A percentile compares a stretch with the other conserved stretches of the same genome.
These are phyloP conservation scores for Crocidura indochinensis DNA, from an alignment of 2,797 vertebrate genomes.

Conservation along the genomic window DNA sequence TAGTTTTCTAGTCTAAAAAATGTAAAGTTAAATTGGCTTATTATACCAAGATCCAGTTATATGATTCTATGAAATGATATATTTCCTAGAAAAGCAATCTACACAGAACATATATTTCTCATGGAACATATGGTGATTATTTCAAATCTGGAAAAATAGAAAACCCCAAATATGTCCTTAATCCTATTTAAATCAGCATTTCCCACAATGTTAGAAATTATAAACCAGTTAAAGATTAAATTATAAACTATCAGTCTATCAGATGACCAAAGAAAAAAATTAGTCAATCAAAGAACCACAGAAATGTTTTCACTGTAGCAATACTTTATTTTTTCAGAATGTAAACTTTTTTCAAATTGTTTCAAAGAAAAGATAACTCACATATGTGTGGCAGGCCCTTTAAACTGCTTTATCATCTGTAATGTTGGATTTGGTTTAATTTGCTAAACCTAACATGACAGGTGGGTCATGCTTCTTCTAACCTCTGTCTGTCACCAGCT, in stretches of 20 bases:
- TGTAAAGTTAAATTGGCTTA: neutral
- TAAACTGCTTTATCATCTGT: conserved; percentile 86
- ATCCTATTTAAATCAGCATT: neutral
- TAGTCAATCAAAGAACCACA: conserved; percentile 77
- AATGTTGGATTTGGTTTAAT: conserved; percentile 87
- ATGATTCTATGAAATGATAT: neutral
- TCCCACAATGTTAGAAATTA: conserved; percentile 51
- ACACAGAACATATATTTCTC: neutral
- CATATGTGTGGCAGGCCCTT: conserved; percentile 72
- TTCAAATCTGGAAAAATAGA: conserved; percentile 37
- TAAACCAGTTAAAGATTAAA: conserved; percentile 58
- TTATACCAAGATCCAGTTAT: conserved; percentile 22
- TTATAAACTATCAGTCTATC: conserved; percentile 68
- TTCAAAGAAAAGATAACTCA: conserved; percentile 72
- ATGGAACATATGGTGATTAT: neutral
- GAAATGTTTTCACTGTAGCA: conserved; percentile 76
- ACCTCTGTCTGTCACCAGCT: conserved; percentile 83
- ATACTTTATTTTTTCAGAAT: conserved; percentile 63
- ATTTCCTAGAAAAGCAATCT: neutral
- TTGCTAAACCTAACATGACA: conserved; percentile 84
- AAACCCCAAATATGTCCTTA: neutral
- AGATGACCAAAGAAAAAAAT: conserved; percentile 42
- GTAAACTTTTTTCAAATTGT: conserved; percentile 83
- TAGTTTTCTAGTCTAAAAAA: conserved; percentile 43
- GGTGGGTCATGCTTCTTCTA: conserved; percentile 81